These are phyloP conservation scores for Bergia puertoricense DNA, from an alignment of 92 coral and sea anemone genomes.

Conservation along the genomic window DNA sequence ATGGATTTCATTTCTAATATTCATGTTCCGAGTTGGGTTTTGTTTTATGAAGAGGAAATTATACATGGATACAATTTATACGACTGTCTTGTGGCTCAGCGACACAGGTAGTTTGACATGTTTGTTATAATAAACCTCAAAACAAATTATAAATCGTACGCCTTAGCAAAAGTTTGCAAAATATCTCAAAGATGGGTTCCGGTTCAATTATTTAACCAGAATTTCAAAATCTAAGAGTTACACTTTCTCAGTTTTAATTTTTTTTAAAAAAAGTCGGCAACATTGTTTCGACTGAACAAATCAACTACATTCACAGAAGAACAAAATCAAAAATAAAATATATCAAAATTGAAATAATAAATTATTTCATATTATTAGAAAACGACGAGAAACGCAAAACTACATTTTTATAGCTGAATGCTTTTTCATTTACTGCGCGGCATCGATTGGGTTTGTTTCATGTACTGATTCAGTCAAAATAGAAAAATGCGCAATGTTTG, in stretches of 20 bases:
- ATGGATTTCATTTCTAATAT: too few species aligned
- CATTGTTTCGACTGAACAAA: not conserved
- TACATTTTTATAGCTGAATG: too few species aligned
- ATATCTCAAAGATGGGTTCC: not conserved
- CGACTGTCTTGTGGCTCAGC: not conserved
- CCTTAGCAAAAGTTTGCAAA: not conserved
- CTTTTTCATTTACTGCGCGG: too few species aligned
- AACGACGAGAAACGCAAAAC: not conserved
- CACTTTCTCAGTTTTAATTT: too few species aligned
- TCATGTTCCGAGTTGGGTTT: not conserved
- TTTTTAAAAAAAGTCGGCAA: not conserved
- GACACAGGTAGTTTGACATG: constrained; percentile 10
- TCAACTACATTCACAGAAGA: not conserved
- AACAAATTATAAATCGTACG: too few species aligned
- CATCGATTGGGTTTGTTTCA: too few species aligned
- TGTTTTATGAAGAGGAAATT: not conserved
- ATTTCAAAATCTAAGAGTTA: not conserved
- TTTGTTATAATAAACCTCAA: not conserved
- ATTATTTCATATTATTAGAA: not conserved
- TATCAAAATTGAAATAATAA: too few species aligned
- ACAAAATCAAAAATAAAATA: too few species aligned
- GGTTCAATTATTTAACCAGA: not conserved
- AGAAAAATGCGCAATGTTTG: too few species aligned
- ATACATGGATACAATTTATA: not conserved
- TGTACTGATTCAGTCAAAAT: too few species aligned